Conservation (phyloP, 1,140 invertebrate genomes). For the Charaxes varanes region DNA sequence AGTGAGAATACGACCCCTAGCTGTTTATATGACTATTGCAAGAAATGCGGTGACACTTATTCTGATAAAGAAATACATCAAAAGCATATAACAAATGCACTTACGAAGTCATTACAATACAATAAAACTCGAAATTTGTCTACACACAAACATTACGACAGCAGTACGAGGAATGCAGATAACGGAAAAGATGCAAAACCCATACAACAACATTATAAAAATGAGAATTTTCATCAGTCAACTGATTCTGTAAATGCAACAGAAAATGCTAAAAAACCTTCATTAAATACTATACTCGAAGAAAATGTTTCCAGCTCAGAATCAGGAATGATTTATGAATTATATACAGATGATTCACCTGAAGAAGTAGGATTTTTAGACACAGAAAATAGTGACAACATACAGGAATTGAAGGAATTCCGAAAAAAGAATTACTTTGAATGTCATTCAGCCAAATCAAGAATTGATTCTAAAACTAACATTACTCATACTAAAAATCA, state of each 20-base stretch:
- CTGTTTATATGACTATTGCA: slow-evolving; percentile 31
- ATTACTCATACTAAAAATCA: slow-evolving; percentile 36
- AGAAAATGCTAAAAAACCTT: slow-evolving; percentile 21
- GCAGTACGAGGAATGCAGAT: slow-evolving; percentile 3
- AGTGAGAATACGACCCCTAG: slow-evolving; percentile 14
- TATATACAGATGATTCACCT: slow-evolving; percentile 24
- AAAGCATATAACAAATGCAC: neutral
- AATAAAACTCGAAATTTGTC: no score
- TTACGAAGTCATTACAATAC: neutral
- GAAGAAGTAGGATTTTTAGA: slow-evolving; percentile 32
- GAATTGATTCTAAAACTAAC: slow-evolving; percentile 31
- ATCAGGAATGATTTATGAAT: slow-evolving; percentile 12
- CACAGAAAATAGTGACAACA: slow-evolving; percentile 26
- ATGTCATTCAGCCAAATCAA: slow-evolving; percentile 55
- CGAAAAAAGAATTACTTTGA: slow-evolving; percentile 60
- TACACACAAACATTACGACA: neutral
- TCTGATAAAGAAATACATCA: neutral
- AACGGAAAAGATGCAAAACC: neutral
- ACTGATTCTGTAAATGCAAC: slow-evolving; percentile 27
- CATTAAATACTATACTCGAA: slow-evolving; percentile 48
- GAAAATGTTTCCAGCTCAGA: slow-evolving; percentile 26
- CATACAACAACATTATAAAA: slow-evolving; percentile 50
- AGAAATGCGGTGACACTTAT: slow-evolving; percentile 41
- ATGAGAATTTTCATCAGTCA: slow-evolving; percentile 45
- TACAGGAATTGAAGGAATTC: slow-evolving; percentile 50